Evolutionary conservation across 2,888 invertebrate species (phyloP).

Genomic region (Spodoptera picta): DNA sequence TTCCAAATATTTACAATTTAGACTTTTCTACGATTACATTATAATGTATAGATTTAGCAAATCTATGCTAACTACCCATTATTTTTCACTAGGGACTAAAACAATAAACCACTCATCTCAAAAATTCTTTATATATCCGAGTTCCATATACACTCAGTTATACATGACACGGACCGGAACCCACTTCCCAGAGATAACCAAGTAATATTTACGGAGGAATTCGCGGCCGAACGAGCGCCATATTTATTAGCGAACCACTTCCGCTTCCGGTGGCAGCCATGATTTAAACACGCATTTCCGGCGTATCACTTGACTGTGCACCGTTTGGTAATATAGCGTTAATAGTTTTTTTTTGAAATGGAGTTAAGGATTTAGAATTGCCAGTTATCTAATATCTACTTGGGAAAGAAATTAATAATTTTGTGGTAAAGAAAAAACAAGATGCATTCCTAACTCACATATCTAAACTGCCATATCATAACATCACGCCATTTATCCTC

Average conservation of each 20-base stretch:
- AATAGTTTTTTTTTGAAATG: conserved; percentile 53
- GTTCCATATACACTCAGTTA: not conserved
- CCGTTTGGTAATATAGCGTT: conserved; percentile 66
- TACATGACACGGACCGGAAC: conserved; percentile 25
- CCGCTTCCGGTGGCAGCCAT: conserved; percentile 68
- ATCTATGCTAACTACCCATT: not conserved
- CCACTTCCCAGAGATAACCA: conserved; percentile 49
- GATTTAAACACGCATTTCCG: conserved; percentile 79
- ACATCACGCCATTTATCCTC: too few relatives aligned
- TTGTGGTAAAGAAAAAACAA: too few relatives aligned
- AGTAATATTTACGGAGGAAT: conserved; percentile 61
- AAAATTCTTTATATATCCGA: not conserved
- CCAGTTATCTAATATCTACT: too few relatives aligned
- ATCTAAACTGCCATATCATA: too few relatives aligned
- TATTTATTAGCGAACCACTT: conserved; percentile 77
- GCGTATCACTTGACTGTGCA: conserved; percentile 71
- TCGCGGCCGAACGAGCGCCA: conserved; percentile 69
- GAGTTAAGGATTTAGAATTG: conserved; percentile 9
- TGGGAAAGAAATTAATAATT: too few relatives aligned
- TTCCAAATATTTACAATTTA: too few relatives aligned
- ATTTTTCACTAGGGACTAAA: too few relatives aligned
- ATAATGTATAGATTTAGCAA: not conserved
- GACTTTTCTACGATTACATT: too few relatives aligned
- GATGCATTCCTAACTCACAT: too few relatives aligned
- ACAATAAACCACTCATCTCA: not conserved